Conservation (phyloP, 2,797 vertebrate genomes). For the Craterocephalus amniculus region DNA sequence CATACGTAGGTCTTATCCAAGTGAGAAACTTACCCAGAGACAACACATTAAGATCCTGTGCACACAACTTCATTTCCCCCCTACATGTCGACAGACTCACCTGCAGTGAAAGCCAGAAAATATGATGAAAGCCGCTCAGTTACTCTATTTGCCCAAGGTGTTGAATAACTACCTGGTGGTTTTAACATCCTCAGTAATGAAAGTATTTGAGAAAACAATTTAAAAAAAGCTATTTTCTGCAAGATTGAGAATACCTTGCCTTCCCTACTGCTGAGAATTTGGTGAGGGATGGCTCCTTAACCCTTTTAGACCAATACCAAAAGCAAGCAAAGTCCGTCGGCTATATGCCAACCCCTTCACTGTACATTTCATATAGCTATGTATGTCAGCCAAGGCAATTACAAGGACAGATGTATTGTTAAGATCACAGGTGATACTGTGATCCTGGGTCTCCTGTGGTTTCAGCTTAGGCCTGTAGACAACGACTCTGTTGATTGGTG, state of each 20-base stretch:
- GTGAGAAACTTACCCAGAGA: constrained; percentile 23
- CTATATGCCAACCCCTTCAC: background rate
- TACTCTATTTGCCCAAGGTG: constrained; percentile 32
- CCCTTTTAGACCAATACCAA: constrained; percentile 20
- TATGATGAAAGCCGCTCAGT: constrained; percentile 9
- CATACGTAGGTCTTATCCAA: constrained; percentile 20
- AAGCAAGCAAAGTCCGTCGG: constrained; percentile 25
- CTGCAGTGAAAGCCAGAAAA: constrained; percentile 27
- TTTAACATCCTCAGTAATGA: constrained; percentile 44
- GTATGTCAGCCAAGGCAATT: too few species aligned
- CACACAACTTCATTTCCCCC: constrained; percentile 30
- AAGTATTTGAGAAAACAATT: constrained; percentile 50
- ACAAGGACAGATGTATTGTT: constrained; percentile 5
- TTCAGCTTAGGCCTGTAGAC: background rate
- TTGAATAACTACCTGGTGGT: constrained; percentile 38
- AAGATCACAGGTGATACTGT: constrained; percentile 10
- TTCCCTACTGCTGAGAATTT: constrained; percentile 16
- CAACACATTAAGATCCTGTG: constrained; percentile 37
- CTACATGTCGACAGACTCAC: constrained; percentile 17
- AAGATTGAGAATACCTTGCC: constrained; percentile 23
- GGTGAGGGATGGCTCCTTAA: constrained; percentile 17
- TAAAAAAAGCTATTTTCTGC: constrained; percentile 38
- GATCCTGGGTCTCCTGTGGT: constrained; percentile 5
- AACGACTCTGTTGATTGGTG: constrained; percentile 27
- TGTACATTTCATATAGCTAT: constrained; percentile 5